Evolutionary conservation across 2,113 vertebrate species (phyloP), one percentile per base, ranked within the genome.

Genomic region (Chascanopsetta lugubris): DNA sequence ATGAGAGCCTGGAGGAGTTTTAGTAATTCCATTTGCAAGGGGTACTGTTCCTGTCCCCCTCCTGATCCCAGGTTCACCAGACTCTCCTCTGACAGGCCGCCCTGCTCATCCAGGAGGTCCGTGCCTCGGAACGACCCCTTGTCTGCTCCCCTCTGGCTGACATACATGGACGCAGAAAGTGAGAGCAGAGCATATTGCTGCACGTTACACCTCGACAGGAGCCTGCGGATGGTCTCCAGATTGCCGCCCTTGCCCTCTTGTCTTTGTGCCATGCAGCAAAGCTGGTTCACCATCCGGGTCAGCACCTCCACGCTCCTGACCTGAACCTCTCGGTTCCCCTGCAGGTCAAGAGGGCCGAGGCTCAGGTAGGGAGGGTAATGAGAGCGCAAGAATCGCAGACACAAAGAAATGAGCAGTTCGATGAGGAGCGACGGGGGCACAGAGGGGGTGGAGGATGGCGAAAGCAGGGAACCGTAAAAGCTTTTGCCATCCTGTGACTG

Each of bases 271-370:
- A 90, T 30, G 0, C 51, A 55, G 8, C 92, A 82, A 60, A 99
- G 89, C 84, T 96, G 95, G 0, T 82, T 87, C 83, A 95, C 87
- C 20, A 99, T 76, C 6, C 93, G 84, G 2, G 95, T 95, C 47
- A 99, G 85, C 10, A 99, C 96, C 74, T 95, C 94, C 26, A 96
- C 96, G 0, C 97, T 97, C 75, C 97, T 97, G 56, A 99, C 96
- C 90, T 98, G 97, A 20, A 98, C 97, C 0, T 98, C 97, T 8
- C 94, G 88, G 92, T 98, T 98, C 43, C 92, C 96, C 12, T 97
- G 93, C 3, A 96, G 47, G 72, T 97, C 95, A 8, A 88, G 90
- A 64, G 94, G 94, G 6, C 85, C 87, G 36, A 96, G 85, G 50
- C 76, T 92, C 22, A 95, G 75, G 82, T 95, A 94, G 72, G 95